A percentile compares a stretch with the other conserved stretches of the same genome.
phyloP scores from a whole-genome alignment of 2,888 invertebrate genomes.

The Mythimna lalbum region DNA sequence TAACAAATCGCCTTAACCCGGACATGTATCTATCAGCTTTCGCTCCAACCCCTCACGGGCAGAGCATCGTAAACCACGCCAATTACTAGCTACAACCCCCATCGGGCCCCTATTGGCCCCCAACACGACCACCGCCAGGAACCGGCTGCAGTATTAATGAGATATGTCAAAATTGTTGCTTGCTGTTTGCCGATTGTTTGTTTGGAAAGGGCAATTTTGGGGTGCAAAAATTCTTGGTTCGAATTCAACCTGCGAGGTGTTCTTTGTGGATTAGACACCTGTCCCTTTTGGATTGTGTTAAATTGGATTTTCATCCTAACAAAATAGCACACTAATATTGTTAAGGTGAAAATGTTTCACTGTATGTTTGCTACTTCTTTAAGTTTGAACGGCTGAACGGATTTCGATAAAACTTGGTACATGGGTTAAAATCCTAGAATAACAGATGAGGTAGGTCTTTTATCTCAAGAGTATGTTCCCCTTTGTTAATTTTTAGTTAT shows the following conservation, averaged over 20 bases:
- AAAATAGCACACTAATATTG: not conserved
- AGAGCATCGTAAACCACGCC: conserved; percentile 71
- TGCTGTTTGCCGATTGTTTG: conserved; percentile 41
- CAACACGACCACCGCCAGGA: conserved; percentile 27
- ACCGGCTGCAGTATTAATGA: conserved; percentile 47
- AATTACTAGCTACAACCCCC: conserved; percentile 70
- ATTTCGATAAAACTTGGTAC: too few species aligned
- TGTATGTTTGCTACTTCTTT: too few species aligned
- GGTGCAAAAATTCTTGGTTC: conserved; percentile 2
- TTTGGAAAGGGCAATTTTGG: conserved; percentile 23
- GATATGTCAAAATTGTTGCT: conserved; percentile 53
- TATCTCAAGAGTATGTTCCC: not conserved
- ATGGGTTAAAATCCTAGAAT: too few species aligned
- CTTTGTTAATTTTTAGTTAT: not conserved
- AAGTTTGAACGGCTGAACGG: too few species aligned
- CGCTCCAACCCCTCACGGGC: conserved; percentile 24
- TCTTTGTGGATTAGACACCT: not conserved
- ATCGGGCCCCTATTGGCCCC: conserved; percentile 12
- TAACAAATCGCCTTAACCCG: conserved; percentile 47
- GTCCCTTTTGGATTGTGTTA: not conserved
- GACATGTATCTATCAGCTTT: conserved; percentile 51
- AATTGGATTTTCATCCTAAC: not conserved
- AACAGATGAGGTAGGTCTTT: too few species aligned
- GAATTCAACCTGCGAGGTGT: not conserved
- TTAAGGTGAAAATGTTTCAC: too few species aligned